Percentiles rank a stretch among this genome's conserved stretches.
These are phyloP conservation scores for Lordiphosa mommai DNA, from an alignment of 1,140 invertebrate genomes.

Conservation along the genomic window DNA sequence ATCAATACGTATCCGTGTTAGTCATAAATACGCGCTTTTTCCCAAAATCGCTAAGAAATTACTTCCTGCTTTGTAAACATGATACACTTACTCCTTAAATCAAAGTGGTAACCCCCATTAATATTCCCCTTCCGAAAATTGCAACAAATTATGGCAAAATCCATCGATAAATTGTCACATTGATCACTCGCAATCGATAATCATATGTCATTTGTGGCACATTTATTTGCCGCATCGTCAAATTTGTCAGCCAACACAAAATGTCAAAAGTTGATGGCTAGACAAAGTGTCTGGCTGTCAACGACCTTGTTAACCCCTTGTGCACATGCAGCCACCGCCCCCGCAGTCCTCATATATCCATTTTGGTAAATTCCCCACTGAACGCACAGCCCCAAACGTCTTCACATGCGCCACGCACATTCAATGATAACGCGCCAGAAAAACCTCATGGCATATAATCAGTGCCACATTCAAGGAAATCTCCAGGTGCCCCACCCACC, in stretches of 20 bases:
- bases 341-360: too few relatives aligned
- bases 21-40: too few relatives aligned
- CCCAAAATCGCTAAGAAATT: too few relatives aligned
- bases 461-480: constrained; percentile 67
- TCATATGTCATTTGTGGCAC: constrained; percentile 5
- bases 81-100: too few relatives aligned
- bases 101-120: too few relatives aligned
- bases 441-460: constrained; percentile 70
- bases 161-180: constrained; percentile 7
- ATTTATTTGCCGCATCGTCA: constrained; percentile 5
- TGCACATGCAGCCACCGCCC: too few relatives aligned
- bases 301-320: background rate
- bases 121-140: too few relatives aligned
- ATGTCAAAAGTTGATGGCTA: background rate
- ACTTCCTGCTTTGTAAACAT: too few relatives aligned
- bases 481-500: constrained; percentile 44
- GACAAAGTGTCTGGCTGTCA: background rate
- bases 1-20: too few relatives aligned
- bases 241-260: constrained; percentile 3
- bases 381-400: too few relatives aligned
- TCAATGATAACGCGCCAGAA: constrained; percentile 32
- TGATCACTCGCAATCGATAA: constrained; percentile 2
- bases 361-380: background rate
- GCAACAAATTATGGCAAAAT: background rate
- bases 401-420: constrained; percentile 28